Base-by-base conservation (phyloP, 2,113 vertebrate species). In the Callocephalon fimbriatum region DNA sequence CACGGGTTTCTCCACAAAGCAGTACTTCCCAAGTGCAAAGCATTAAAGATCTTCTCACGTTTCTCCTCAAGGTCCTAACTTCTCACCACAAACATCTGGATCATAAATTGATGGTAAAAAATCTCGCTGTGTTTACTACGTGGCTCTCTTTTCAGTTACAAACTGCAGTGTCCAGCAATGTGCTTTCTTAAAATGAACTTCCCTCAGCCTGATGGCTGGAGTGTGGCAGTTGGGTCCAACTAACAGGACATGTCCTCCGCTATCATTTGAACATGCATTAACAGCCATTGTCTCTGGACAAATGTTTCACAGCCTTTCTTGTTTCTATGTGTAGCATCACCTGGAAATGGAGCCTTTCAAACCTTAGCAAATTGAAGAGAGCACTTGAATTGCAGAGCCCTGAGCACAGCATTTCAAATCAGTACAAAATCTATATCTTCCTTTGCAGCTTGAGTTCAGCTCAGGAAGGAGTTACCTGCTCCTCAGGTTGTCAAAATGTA, bases 321-420 rank as follows among this genome's bases (percentile, higher is more conserved):
- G 27, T 59, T 86, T 68, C 38, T 77, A 1, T 68, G 48, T 10
- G 7, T 44, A 38, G 62, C n/a, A 85, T 44, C 37, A 50, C 72
- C 53, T 90, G 48, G 40, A 93, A 94, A 90, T 38, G 18, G 26
- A 86, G 72, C 27, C 61, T 82, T 92, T 70, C 54, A 88, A 50
- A 86, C 63, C 63, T 71, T 42, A 77, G 35, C n/a, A 77, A 86
- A 88, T 14, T 83, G 50, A 50, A 77, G 81, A 76, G 16, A 77
- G 63, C 47, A 70, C 68, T 84, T 91, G 81, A 93, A 97, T 93
- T 86, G 66, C 45, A 86, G 84, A 89, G 26, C 50, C 80, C 50
- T 95, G 48, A 77, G 80, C 40, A 91, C 72, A 83, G 26, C 4
- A 72, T 65, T 90, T 65, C 58, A 72, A 70, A 76, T 58, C 58